Evolutionary conservation across 1,140 invertebrate species (phyloP).

Genomic region (Coenobita brevimanus): DNA sequence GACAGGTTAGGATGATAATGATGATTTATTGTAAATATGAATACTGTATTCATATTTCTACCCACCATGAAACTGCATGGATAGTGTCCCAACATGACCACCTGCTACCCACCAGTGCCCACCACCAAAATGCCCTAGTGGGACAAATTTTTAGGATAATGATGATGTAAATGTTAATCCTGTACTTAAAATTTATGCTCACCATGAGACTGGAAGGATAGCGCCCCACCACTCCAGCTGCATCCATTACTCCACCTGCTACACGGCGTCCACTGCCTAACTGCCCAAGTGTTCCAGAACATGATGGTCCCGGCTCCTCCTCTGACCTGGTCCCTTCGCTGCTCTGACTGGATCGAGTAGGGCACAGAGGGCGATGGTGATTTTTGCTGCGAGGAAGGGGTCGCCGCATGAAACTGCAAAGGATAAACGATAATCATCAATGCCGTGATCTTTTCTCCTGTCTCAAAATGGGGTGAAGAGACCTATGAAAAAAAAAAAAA

Average conservation of each 20-base stretch:
- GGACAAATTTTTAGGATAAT: no score
- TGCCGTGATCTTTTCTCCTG: not conserved
- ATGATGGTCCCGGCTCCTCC: slow-evolving; percentile 38
- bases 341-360: slow-evolving; percentile 50
- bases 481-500: not conserved
- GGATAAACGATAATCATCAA: not conserved
- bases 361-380: slow-evolving; percentile 32
- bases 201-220: slow-evolving; percentile 53
- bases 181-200: no score
- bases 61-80: no score
- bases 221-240: slow-evolving; percentile 7
- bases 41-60: no score
- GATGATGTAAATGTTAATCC: no score
- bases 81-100: no score
- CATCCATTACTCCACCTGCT: not conserved
- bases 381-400: slow-evolving; percentile 58
- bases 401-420: slow-evolving; percentile 60
- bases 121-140: no score
- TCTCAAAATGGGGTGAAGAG: no score
- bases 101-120: no score
- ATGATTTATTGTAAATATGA: no score
- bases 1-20: no score
- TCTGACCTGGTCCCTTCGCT: slow-evolving; percentile 47
- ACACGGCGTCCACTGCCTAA: not conserved
- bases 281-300: not conserved